These are phyloP conservation scores for Nebria brevicollis DNA, from an alignment of 2,888 invertebrate species.

Conservation along the genomic window DNA sequence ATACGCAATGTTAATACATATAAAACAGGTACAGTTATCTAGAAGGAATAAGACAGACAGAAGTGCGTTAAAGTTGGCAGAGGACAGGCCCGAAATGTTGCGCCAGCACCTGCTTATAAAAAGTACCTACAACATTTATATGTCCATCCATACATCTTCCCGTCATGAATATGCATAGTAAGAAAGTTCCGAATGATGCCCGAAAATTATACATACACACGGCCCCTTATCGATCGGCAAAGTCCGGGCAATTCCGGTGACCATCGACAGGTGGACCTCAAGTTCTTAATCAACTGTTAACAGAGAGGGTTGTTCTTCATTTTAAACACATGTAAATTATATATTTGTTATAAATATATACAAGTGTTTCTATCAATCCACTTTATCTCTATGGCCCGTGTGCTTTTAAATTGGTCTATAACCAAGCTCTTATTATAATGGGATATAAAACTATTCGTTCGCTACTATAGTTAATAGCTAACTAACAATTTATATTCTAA, in stretches of 20 bases:
- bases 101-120: background rate
- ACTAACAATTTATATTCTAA: too few species aligned
- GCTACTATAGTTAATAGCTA: too few species aligned
- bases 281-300: background rate
- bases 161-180: slow-evolving; percentile 20
- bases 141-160: slow-evolving; percentile 8
- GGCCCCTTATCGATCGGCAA: background rate
- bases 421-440: too few species aligned
- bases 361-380: background rate
- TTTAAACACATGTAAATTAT: slow-evolving; percentile 1
- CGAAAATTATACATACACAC: slow-evolving; percentile 4
- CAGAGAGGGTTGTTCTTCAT: background rate
- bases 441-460: too few species aligned
- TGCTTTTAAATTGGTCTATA: too few species aligned
- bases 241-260: background rate
- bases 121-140: slow-evolving; percentile 1
- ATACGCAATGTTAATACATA: background rate
- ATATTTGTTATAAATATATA: background rate
- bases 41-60: background rate
- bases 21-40: background rate
- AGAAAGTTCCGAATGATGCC: slow-evolving; percentile 16
- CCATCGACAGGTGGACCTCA: slow-evolving; percentile 1
- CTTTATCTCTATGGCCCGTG: too few species aligned
- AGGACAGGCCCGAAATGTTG: background rate
- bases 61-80: background rate